These are phyloP conservation scores for Drosophila neonasuta DNA, from an alignment of 2,888 invertebrate genomes.

Conservation along the genomic window DNA sequence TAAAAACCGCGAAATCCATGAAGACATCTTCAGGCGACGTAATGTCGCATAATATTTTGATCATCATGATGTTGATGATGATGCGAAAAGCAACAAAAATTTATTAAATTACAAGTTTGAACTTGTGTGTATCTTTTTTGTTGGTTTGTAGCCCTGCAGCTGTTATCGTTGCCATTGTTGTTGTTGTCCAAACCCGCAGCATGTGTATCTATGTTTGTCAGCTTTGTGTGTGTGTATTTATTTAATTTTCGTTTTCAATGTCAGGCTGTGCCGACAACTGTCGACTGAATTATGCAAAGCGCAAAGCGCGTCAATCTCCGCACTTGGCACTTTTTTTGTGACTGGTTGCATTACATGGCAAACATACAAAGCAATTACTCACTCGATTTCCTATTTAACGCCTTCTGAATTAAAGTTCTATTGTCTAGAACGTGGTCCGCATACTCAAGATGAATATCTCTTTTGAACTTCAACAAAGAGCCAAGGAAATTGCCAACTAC, in stretches of 20 bases:
- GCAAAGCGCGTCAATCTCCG: slow-evolving; percentile 28
- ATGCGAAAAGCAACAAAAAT: not conserved
- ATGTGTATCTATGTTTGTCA: not conserved
- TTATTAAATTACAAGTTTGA: slow-evolving; percentile 29
- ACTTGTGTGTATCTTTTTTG: slow-evolving; percentile 29
- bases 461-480: slow-evolving; percentile 5
- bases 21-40: not conserved
- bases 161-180: slow-evolving; percentile 35
- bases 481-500: slow-evolving; percentile 19
- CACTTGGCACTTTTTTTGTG: not conserved
- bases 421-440: slow-evolving; percentile 48
- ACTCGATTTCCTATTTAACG: slow-evolving; percentile 58
- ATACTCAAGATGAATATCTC: slow-evolving; percentile 35
- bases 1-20: slow-evolving; percentile 4
- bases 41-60: not conserved
- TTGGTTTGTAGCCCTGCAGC: slow-evolving; percentile 52
- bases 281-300: slow-evolving; percentile 68
- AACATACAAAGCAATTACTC: slow-evolving; percentile 56
- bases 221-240: slow-evolving; percentile 31
- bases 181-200: not conserved
- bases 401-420: slow-evolving; percentile 45
- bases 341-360: slow-evolving; percentile 24
- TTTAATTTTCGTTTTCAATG: slow-evolving; percentile 71
- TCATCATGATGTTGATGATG: not conserved
- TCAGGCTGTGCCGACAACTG: slow-evolving; percentile 37